phyloP scores from a whole-genome alignment of 2,888 invertebrate genomes.

The Siphlonurus alternatus region DNA sequence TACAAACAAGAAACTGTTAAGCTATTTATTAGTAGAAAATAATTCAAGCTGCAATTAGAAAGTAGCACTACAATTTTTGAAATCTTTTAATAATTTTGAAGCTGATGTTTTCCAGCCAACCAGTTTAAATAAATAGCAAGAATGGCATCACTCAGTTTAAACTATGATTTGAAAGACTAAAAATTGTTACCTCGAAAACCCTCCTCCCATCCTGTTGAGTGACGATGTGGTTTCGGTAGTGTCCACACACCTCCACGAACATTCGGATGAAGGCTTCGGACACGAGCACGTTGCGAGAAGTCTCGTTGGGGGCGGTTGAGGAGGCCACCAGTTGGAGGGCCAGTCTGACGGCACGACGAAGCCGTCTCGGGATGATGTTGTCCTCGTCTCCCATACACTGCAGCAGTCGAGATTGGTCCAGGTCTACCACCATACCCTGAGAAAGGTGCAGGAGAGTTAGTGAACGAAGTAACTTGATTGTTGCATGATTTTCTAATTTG shows the following conservation, averaged over 20 bases:
- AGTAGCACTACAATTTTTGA: too few species aligned
- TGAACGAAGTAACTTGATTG: too few species aligned
- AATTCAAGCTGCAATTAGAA: too few species aligned
- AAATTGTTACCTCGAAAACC: conserved; percentile 26
- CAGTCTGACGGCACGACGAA: conserved; percentile 48
- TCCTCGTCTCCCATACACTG: conserved; percentile 58
- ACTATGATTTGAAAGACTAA: conserved; percentile 2
- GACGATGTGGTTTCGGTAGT: conserved; percentile 42
- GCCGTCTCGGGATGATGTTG: conserved; percentile 50
- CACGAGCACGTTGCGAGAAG: conserved; percentile 44
- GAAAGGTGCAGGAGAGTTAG: too few species aligned
- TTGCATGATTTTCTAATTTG: too few species aligned
- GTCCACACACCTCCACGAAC: conserved; percentile 59
- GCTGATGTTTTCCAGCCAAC: too few species aligned
- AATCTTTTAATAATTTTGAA: too few species aligned
- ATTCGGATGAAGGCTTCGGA: conserved; percentile 63
- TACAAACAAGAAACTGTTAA: too few species aligned
- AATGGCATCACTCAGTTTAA: too few species aligned
- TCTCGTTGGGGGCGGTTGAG: conserved; percentile 17
- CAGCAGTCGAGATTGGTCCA: conserved; percentile 44
- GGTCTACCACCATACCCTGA: conserved; percentile 57
- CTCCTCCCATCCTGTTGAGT: conserved; percentile 27
- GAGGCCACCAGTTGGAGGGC: conserved; percentile 30
- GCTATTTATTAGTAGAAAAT: too few species aligned
- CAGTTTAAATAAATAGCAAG: too few species aligned